Conservation (phyloP, 92 coral and sea anemone genomes). For the Metridium senile region DNA sequence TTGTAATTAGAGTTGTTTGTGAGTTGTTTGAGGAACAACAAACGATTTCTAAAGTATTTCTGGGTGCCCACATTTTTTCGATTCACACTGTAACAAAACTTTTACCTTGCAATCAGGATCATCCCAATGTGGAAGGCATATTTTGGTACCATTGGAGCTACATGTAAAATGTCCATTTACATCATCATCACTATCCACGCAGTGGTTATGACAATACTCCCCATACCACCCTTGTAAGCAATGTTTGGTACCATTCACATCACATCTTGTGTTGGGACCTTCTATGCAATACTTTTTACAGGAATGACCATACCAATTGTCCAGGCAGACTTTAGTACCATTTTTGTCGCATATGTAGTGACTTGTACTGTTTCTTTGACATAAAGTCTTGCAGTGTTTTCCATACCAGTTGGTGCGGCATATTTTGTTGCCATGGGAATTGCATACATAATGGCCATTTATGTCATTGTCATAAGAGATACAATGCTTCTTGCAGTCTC, state of each 20-base stretch:
- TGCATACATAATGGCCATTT: conserved; percentile 54
- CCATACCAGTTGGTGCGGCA: conserved; percentile 62
- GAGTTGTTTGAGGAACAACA: no score
- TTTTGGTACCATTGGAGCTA: conserved; percentile 31
- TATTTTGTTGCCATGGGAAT: conserved; percentile 38
- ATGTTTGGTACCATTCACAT: conserved; percentile 49
- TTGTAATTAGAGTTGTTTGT: no score
- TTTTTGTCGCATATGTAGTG: conserved; percentile 54
- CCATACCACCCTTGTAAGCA: conserved; percentile 68
- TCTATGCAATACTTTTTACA: conserved; percentile 61
- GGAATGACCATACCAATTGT: conserved; percentile 65
- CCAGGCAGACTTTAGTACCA: conserved; percentile 51
- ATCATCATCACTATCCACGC: conserved; percentile 40
- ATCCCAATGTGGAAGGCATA: conserved; percentile 39
- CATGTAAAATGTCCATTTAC: conserved; percentile 52
- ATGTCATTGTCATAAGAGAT: conserved; percentile 33
- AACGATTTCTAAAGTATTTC: no score
- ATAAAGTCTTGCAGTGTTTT: conserved; percentile 28
- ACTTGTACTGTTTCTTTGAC: conserved; percentile 34
- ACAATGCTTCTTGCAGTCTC: conserved; percentile 48
- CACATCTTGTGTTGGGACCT: conserved; percentile 51
- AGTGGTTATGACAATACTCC: conserved; percentile 33
- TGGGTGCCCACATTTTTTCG: no score
- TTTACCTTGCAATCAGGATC: conserved; percentile 48
- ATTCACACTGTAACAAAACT: no score